Base-by-base conservation (phyloP, 2,113 vertebrate species). In the Seriola dumerili region DNA sequence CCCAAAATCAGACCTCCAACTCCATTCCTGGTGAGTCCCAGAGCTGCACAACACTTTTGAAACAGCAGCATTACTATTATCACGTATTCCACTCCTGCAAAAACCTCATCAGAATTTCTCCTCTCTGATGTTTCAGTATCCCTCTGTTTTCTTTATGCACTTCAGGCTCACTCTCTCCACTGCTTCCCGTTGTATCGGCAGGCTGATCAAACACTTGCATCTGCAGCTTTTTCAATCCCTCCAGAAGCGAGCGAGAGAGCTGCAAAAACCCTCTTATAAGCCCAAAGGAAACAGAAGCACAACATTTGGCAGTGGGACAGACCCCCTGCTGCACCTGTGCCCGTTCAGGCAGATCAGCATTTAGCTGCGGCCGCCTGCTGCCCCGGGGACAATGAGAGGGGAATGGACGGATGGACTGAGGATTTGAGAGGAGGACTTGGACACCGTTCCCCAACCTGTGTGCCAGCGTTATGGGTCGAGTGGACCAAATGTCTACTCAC, bases 251-350 rank as follows among this genome's bases (percentile, higher is more conserved):
- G 69, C 71, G 32, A 85, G 19, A 70, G 66, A 83, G 83, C 73
- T 61, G 78, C 89, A 86, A 75, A 29, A 87, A 85, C 68, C 83
- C 78, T 81, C 73, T 73, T 68, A 72, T 72, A 80, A 90, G 85
- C 86, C 87, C 69, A 89, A 86, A 85, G 85, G 89, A 90, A 92
- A 90, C 78, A 84, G 76, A 88, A 88, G 76, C 78, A 82, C 86
- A 88, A 73, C 67, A 90, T 92, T 93, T 95, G 94, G 90, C 94
- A 91, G 78, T 29, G 54, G 76, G 79, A 81, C 80, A 87, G 85
- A 83, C 85, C 90, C 86, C 90, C 91, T 86, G 78, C 91, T 84
- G 89, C 91, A 95, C 94, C 93, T 94, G 91, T 92, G 91, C 85
- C 78, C 80, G 76, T 89, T 93, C 91, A 93, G 83, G 89, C 92